A percentile compares a stretch with the other conserved stretches of the same genome.
phyloP scores from a whole-genome alignment of 2,797 vertebrate species.

The Pampus argenteus region DNA sequence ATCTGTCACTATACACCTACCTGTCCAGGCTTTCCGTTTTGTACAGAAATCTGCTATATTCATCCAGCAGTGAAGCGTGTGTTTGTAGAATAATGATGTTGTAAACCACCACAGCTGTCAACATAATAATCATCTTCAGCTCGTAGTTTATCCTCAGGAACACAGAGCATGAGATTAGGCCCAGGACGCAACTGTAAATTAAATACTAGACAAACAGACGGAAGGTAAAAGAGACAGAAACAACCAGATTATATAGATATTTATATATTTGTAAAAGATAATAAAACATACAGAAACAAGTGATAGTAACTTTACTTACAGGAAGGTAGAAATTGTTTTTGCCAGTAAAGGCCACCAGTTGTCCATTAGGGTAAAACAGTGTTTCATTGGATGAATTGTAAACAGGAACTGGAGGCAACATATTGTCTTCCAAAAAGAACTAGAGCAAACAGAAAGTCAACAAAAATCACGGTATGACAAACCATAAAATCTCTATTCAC shows the following conservation, averaged over 20 bases:
- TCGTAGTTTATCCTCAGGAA: slow-evolving; percentile 96
- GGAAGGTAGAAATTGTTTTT: slow-evolving; percentile 96
- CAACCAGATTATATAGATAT: not conserved
- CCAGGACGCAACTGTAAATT: slow-evolving; percentile 96
- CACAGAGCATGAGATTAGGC: slow-evolving; percentile 94
- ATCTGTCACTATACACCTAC: slow-evolving; percentile 73
- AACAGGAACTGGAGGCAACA: slow-evolving; percentile 73
- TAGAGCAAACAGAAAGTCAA: slow-evolving; percentile 64
- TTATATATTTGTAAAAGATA: slow-evolving; percentile 8
- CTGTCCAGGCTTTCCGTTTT: slow-evolving; percentile 86
- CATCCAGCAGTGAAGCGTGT: slow-evolving; percentile 89
- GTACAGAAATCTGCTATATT: slow-evolving; percentile 92
- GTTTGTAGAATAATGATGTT: slow-evolving; percentile 93
- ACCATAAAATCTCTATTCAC: not conserved
- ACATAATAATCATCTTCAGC: slow-evolving; percentile 95
- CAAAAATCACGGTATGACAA: slow-evolving; percentile 19
- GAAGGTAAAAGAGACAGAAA: not conserved
- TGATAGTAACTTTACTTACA: slow-evolving; percentile 83
- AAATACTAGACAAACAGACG: slow-evolving; percentile 87
- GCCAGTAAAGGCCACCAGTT: slow-evolving; percentile 81
- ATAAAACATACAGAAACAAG: not conserved
- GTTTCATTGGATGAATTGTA: slow-evolving; percentile 91
- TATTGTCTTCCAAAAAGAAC: slow-evolving; percentile 93
- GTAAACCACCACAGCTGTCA: slow-evolving; percentile 91
- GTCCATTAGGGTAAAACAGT: slow-evolving; percentile 79